A percentile compares a stretch with the other conserved stretches of the same genome.
phyloP scores from a whole-genome alignment of 2,113 vertebrate genomes.

The Myocastor coypus region DNA sequence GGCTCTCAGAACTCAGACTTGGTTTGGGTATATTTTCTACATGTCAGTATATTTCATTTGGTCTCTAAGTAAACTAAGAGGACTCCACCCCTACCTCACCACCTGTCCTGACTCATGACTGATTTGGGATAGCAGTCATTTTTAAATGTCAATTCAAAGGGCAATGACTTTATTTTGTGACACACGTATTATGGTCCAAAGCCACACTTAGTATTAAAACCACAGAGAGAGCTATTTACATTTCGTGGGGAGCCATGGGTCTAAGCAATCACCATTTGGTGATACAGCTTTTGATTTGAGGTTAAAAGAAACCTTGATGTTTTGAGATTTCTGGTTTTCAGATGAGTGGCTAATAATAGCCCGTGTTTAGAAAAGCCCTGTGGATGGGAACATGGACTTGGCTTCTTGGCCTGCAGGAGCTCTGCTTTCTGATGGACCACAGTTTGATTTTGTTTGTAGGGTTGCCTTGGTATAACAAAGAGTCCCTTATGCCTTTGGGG shows the following conservation, averaged over 20 bases:
- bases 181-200: neutral
- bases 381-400: neutral
- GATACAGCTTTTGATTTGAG: slow-evolving; percentile 63
- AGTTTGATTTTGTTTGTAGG: slow-evolving; percentile 70
- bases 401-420: neutral
- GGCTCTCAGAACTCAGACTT: neutral
- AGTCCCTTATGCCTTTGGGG: slow-evolving; percentile 33
- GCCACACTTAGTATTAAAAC: slow-evolving; percentile 10
- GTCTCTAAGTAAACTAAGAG: neutral
- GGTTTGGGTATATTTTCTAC: neutral
- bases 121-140: neutral
- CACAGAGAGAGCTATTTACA: slow-evolving; percentile 36
- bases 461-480: slow-evolving; percentile 69
- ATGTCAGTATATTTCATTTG: neutral
- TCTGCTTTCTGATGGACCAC: slow-evolving; percentile 45
- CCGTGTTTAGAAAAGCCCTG: neutral
- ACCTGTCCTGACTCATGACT: neutral
- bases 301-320: slow-evolving; percentile 14
- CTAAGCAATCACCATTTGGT: neutral
- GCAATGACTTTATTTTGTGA: slow-evolving; percentile 45
- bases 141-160: neutral
- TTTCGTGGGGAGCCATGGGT: slow-evolving; percentile 4
- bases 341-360: slow-evolving; percentile 30
- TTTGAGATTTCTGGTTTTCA: slow-evolving; percentile 45
- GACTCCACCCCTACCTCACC: neutral